These are phyloP conservation scores for Plecotus auritus DNA, from an alignment of 2,113 vertebrate genomes.

Conservation along the genomic window DNA sequence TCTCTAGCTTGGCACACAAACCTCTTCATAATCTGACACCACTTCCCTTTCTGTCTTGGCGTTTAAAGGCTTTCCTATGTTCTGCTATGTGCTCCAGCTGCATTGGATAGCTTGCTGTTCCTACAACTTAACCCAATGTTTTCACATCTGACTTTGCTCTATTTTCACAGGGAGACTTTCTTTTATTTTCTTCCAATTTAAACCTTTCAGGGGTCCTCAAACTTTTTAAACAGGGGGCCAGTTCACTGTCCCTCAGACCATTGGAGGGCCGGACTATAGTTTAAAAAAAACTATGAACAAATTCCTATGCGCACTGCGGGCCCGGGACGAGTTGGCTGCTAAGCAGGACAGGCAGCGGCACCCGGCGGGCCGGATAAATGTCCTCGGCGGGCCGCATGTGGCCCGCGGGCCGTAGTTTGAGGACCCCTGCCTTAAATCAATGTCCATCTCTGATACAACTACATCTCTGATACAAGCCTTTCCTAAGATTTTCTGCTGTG, in stretches of 20 bases:
- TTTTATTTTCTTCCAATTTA: neutral
- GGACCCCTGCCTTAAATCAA: too few species aligned
- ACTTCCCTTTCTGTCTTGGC: neutral
- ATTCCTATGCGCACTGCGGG: too few species aligned
- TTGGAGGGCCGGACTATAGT: too few species aligned
- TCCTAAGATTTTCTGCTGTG: neutral
- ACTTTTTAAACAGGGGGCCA: too few species aligned
- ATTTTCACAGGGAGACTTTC: neutral
- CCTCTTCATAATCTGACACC: neutral
- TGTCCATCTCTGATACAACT: neutral
- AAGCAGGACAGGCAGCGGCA: too few species aligned
- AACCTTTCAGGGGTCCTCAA: too few species aligned
- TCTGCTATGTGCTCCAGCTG: neutral
- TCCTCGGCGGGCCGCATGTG: too few species aligned
- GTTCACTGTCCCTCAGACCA: too few species aligned
- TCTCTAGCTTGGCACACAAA: neutral
- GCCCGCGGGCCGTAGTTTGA: too few species aligned
- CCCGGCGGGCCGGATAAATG: too few species aligned
- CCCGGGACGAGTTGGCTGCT: too few species aligned
- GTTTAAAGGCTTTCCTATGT: neutral
- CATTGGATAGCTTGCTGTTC: neutral
- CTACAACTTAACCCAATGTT: neutral
- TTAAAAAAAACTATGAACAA: too few species aligned
- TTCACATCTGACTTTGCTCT: neutral
- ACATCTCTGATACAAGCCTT: neutral